These are phyloP conservation scores for Calcarius lapponicus DNA, from an alignment of 2,797 vertebrate species.

Conservation along the genomic window DNA sequence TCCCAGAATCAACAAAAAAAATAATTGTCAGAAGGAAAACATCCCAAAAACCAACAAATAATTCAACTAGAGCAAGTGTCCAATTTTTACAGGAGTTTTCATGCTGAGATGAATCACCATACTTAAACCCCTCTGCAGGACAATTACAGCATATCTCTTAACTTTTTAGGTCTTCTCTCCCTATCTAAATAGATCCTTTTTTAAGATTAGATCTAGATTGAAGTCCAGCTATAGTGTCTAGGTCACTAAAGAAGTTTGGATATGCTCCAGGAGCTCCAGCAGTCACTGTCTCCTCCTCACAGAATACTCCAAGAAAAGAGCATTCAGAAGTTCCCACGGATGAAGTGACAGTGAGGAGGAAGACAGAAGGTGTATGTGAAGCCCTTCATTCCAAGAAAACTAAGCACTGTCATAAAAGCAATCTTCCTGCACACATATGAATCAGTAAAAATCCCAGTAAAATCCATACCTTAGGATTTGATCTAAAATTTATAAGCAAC, in stretches of 20 bases:
- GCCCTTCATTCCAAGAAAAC: background rate
- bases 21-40: background rate
- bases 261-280: background rate
- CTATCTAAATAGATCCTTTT: background rate
- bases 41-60: background rate
- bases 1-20: background rate
- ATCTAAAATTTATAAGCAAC: background rate
- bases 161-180: background rate
- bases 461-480: background rate
- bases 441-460: background rate
- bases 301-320: background rate
- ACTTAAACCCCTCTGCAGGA: background rate
- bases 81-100: background rate
- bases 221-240: background rate
- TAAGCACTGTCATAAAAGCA: background rate
- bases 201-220: background rate
- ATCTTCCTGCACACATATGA: background rate
- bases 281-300: background rate
- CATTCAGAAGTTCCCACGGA: background rate
- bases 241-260: background rate
- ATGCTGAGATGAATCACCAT: background rate
- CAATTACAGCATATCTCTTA: background rate
- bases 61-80: background rate
- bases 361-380: background rate
- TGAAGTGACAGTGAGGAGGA: background rate